Base-by-base conservation (phyloP, 2,113 vertebrate species). In the Rousettus leschenaultii region DNA sequence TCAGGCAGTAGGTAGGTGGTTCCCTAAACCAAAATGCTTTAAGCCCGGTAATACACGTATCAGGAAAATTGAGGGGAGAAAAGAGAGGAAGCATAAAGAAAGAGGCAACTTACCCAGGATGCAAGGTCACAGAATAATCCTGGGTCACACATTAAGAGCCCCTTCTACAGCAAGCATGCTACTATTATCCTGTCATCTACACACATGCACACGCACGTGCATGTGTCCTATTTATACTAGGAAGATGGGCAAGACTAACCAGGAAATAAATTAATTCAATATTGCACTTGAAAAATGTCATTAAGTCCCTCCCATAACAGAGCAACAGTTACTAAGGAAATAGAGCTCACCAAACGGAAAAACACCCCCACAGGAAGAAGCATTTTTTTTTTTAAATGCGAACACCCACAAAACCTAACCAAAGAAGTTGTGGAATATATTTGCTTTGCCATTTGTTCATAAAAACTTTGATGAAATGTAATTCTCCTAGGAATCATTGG, bases 261-360 rank as follows among this genome's bases (percentile, higher is more conserved):
- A 96, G 95, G 63, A 95, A 95, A 96, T 94, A 94, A 94, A 97
- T 96, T 92, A 94, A 96, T 94, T 97, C 89, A 95, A 91, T 90
- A 95, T 0, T 84, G 63, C 40, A 95, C 86, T 96, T 95, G 65
- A 94, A 91, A 95, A 92, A 82, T 83, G 89, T 93, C 93, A 91
- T 65, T 53, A 96, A 94, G 89, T 55, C 70, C 80, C 80, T 88
- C 80, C 94, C 96, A 92, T 85, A 96, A 97, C 79, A 97, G 63
- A 89, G 95, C 92, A 93, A 96, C 89, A 75, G 97, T 97, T 89
- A 96, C 97, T 96, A 97, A 95, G 94, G 96, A 97, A 97, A 98
- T 74, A 78, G 71, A 97, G 74, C 73, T 80, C 48, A 51, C 63
- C 61, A 38, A 95, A 68, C 7, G 33, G 94, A 97, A 95, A 94